Conservation (phyloP, 1,140 invertebrate species). For the Cydia splendana region DNA sequence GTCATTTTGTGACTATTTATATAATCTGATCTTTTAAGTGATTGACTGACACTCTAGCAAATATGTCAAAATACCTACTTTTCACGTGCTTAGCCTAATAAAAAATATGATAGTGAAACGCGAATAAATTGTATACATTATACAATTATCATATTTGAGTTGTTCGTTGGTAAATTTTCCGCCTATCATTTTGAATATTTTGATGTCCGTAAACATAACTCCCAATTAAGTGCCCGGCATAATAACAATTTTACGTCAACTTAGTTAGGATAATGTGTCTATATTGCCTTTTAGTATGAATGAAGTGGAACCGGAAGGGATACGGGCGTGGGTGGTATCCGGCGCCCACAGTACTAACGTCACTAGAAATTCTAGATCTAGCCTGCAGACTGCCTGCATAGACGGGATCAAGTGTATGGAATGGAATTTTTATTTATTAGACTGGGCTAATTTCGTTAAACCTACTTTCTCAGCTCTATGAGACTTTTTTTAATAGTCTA, state of each 20-base stretch:
- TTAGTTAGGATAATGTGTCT: constrained; percentile 13
- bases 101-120: too few relatives aligned
- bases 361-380: constrained; percentile 20
- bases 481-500: too few relatives aligned
- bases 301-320: constrained; percentile 38
- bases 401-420: background rate
- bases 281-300: background rate
- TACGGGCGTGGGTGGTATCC: constrained; percentile 41
- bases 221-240: background rate
- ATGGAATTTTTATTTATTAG: background rate
- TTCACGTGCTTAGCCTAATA: too few relatives aligned
- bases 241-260: constrained; percentile 4
- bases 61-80: too few relatives aligned
- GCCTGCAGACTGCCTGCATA: constrained; percentile 29
- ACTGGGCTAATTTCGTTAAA: background rate
- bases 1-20: background rate
- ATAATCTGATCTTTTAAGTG: background rate
- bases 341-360: constrained; percentile 35
- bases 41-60: too few relatives aligned
- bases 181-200: background rate
- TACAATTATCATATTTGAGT: too few relatives aligned
- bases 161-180: too few relatives aligned
- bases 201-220: background rate
- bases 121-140: too few relatives aligned
- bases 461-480: too few relatives aligned